A percentile compares a stretch with the other conserved stretches of the same genome.
These are phyloP conservation scores for Podargus strigoides DNA, from an alignment of 2,797 vertebrate genomes.

Conservation along the genomic window DNA sequence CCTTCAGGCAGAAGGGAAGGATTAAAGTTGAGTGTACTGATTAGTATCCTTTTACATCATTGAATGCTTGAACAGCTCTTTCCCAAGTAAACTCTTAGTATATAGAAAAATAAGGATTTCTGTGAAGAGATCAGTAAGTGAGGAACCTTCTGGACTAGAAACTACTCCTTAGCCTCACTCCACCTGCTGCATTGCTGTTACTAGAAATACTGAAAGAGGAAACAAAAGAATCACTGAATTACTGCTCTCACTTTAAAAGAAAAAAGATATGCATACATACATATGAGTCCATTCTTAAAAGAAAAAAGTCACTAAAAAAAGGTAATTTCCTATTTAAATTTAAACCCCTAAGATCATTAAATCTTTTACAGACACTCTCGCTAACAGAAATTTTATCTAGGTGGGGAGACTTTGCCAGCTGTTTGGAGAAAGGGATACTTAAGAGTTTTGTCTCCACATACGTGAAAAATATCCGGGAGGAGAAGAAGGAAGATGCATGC, in stretches of 20 bases:
- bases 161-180: background rate
- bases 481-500: background rate
- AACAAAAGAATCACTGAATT: background rate
- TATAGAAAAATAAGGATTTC: background rate
- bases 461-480: background rate
- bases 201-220: background rate
- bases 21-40: background rate
- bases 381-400: background rate
- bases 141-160: background rate
- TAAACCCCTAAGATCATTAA: background rate
- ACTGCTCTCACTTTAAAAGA: background rate
- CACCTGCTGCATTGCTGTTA: background rate
- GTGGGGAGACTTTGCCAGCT: background rate
- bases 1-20: background rate
- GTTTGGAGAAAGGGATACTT: background rate
- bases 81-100: background rate
- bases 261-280: background rate
- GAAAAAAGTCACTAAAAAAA: background rate
- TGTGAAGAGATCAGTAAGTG: background rate
- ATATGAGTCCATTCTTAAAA: background rate
- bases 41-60: background rate
- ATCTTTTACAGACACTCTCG: background rate
- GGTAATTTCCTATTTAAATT: background rate
- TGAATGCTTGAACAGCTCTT: background rate
- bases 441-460: background rate